A percentile compares a stretch with the other conserved stretches of the same genome.
Conservation (phyloP, 2,888 invertebrate genomes). For the Petrophora chlorosata region DNA sequence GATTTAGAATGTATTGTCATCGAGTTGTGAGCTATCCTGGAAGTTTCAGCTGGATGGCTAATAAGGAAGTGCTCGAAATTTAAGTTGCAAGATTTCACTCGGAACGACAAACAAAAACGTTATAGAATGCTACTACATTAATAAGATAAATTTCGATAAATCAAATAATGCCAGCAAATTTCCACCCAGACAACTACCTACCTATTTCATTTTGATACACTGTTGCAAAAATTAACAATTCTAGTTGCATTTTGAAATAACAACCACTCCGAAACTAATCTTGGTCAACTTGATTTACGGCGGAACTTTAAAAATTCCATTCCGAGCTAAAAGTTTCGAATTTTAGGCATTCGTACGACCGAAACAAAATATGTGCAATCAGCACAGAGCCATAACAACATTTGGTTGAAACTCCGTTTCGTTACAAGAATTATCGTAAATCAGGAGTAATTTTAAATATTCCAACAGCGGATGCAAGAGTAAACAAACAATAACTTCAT, state of each 20-base stretch:
- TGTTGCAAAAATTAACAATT: slow-evolving; percentile 3
- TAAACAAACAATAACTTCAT: slow-evolving; percentile 55
- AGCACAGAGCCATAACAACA: slow-evolving; percentile 38
- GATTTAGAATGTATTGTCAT: too few species aligned
- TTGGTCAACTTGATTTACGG: slow-evolving; percentile 30
- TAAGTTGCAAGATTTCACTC: too few species aligned
- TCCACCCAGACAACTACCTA: too few species aligned
- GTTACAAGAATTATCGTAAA: slow-evolving; percentile 48
- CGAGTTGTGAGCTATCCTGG: too few species aligned
- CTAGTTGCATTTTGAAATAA: slow-evolving; percentile 1
- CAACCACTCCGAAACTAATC: slow-evolving; percentile 22
- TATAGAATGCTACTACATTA: too few species aligned
- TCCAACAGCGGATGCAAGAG: slow-evolving; percentile 36
- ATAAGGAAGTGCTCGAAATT: too few species aligned
- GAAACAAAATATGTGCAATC: slow-evolving; percentile 44
- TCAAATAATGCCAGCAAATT: too few species aligned
- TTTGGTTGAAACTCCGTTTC: slow-evolving; percentile 39
- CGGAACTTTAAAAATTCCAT: slow-evolving; percentile 28
- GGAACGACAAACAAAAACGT: too few species aligned
- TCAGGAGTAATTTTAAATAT: slow-evolving; percentile 48
- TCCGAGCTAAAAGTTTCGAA: slow-evolving; percentile 23
- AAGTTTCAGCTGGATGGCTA: too few species aligned
- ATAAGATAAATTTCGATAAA: too few species aligned
- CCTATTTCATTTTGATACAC: neutral
- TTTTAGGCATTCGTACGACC: slow-evolving; percentile 30